Evolutionary conservation across 2,797 vertebrate genomes (phyloP).

Genomic region (Hoplostethus mediterraneus): DNA sequence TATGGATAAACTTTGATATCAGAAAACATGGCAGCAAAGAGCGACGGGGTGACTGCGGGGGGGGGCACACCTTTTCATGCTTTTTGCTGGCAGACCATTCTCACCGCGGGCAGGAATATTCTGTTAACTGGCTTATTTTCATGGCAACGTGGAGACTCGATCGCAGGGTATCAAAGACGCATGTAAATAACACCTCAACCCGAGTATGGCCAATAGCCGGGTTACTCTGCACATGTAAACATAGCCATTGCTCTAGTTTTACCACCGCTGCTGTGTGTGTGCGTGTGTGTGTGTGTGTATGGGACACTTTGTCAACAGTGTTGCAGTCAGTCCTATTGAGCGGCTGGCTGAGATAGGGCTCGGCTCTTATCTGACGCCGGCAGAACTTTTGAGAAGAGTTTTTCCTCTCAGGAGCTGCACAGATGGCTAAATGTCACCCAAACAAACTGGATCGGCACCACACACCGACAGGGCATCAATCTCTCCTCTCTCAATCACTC

Average conservation of each 20-base stretch:
- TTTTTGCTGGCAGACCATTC: too few species aligned
- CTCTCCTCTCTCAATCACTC: conserved; percentile 54
- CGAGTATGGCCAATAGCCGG: too few species aligned
- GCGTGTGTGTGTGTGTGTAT: neutral
- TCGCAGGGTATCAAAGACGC: too few species aligned
- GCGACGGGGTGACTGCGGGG: too few species aligned
- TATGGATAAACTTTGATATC: too few species aligned
- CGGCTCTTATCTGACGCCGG: conserved; percentile 14
- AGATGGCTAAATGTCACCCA: conserved; percentile 80
- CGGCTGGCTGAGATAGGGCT: neutral
- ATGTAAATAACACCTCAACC: too few species aligned
- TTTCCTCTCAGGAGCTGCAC: conserved; percentile 58
- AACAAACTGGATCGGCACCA: conserved; percentile 73
- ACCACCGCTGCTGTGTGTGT: conserved; percentile 3
- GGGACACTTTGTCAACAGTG: too few species aligned
- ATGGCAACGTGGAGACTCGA: too few species aligned
- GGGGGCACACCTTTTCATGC: too few species aligned
- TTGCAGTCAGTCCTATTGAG: neutral
- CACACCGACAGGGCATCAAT: conserved; percentile 72
- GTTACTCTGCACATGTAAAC: neutral
- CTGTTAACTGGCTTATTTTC: too few species aligned
- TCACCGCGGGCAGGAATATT: too few species aligned
- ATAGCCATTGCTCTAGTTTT: neutral
- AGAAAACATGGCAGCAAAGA: too few species aligned
- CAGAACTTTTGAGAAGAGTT: conserved; percentile 44